A percentile compares a stretch with the other conserved stretches of the same genome.
These are phyloP conservation scores for Hydractinia echinata DNA, from an alignment of 30 jellyfish, hydroid and myxozoan species.

Conservation along the genomic window DNA sequence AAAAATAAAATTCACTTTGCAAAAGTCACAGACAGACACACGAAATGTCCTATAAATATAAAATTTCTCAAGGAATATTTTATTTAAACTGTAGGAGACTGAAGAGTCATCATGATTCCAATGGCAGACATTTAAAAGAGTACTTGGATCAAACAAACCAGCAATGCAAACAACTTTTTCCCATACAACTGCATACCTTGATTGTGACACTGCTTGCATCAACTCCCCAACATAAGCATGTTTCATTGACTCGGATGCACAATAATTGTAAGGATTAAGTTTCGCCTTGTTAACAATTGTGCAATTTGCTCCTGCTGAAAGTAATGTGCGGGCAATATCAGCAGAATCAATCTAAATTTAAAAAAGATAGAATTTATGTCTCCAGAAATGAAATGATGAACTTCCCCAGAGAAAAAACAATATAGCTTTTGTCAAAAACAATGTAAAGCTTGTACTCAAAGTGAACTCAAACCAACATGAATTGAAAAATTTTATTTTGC, in stretches of 20 bases:
- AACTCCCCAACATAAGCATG: conserved; percentile 92
- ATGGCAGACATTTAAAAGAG: no score
- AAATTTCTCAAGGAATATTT: no score
- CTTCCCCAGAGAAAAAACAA: not conserved
- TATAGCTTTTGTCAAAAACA: not conserved
- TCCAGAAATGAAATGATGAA: not conserved
- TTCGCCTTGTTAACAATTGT: conserved; percentile 55
- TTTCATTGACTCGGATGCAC: conserved; percentile 53
- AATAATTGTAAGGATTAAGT: conserved; percentile 63
- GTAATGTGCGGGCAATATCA: conserved; percentile 76
- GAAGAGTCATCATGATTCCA: no score
- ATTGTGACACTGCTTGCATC: conserved; percentile 95
- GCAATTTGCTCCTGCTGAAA: conserved; percentile 96
- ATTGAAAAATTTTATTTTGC: no score
- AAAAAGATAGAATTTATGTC: not conserved
- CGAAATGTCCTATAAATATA: no score
- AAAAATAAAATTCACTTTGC: no score
- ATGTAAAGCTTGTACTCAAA: not conserved
- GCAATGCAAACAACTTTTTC: no score
- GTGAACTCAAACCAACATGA: no score
- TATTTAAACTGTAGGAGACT: no score
- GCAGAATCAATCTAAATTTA: conserved; percentile 57
- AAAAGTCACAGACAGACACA: no score
- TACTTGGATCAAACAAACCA: no score
- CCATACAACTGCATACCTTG: conserved; percentile 42